Conservation (phyloP, 2,888 invertebrate species). For the Eulithis prunata region DNA sequence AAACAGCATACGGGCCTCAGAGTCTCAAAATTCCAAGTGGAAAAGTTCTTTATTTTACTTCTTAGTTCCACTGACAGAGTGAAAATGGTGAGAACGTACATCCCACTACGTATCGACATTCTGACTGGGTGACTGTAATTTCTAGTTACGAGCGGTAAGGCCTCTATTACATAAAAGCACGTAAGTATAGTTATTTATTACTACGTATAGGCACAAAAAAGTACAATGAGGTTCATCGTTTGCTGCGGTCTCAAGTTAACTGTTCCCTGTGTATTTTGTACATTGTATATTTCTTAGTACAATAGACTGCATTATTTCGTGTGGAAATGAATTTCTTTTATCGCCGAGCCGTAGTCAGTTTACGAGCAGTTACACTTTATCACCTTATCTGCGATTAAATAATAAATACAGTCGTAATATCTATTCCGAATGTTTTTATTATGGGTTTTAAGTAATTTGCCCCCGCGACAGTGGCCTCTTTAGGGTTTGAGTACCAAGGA, state of each 20-base stretch:
- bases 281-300: too few species aligned
- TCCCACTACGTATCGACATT: too few species aligned
- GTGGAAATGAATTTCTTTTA: conserved; percentile 25
- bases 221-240: neutral
- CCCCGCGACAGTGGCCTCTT: conserved; percentile 9
- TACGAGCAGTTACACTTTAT: conserved; percentile 49
- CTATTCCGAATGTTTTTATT: conserved; percentile 17
- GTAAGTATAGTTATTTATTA: neutral
- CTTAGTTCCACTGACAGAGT: too few species aligned
- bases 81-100: too few species aligned
- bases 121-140: too few species aligned
- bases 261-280: neutral
- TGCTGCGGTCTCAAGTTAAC: neutral
- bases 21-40: too few species aligned
- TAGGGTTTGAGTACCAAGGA: neutral
- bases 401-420: conserved; percentile 36
- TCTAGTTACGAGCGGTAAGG: too few species aligned
- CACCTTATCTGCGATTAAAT: conserved; percentile 47
- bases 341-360: conserved; percentile 34
- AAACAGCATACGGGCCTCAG: too few species aligned
- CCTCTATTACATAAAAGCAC: neutral
- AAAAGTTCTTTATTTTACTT: too few species aligned
- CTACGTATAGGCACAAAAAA: neutral
- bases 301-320: neutral
- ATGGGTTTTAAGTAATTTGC: neutral